phyloP scores from a whole-genome alignment of 64 coral and sea anemone genomes.

The Dendrophyllia cribrosa region DNA sequence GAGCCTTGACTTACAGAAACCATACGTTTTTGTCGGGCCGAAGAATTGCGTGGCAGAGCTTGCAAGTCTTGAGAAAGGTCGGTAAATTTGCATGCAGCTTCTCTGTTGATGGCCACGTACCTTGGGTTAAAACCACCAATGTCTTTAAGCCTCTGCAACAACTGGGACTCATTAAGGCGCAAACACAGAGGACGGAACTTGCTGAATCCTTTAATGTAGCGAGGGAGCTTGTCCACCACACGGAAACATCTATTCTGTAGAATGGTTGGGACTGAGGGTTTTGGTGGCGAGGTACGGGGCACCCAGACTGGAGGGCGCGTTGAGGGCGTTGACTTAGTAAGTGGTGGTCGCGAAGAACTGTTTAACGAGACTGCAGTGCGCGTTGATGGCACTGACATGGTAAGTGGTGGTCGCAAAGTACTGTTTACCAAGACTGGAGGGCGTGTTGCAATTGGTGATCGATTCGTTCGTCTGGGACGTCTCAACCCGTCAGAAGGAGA shows the following conservation, averaged over 20 bases:
- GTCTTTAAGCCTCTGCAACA: neutral
- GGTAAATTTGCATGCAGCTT: neutral
- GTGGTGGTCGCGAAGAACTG: no score
- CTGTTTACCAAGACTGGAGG: no score
- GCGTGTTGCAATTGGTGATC: no score
- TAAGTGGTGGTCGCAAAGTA: no score
- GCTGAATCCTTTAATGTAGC: neutral
- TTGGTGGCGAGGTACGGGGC: neutral
- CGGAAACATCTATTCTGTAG: neutral
- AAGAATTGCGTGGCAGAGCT: neutral
- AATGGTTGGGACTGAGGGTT: neutral
- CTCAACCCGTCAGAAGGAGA: no score
- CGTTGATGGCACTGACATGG: no score
- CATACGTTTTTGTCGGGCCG: neutral
- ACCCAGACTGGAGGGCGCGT: no score
- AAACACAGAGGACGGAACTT: neutral
- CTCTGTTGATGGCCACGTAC: slow-evolving; percentile 5
- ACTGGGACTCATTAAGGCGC: neutral
- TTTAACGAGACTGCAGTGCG: no score
- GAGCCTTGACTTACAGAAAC: neutral
- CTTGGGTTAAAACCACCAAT: slow-evolving; percentile 10
- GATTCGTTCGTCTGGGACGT: no score
- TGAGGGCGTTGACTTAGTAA: no score
- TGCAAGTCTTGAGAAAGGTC: neutral
- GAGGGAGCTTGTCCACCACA: neutral